Percentiles rank a stretch among this genome's conserved stretches.
Evolutionary conservation across 2,797 vertebrate genomes (phyloP).

Genomic region (Sarcoramphus papa): DNA sequence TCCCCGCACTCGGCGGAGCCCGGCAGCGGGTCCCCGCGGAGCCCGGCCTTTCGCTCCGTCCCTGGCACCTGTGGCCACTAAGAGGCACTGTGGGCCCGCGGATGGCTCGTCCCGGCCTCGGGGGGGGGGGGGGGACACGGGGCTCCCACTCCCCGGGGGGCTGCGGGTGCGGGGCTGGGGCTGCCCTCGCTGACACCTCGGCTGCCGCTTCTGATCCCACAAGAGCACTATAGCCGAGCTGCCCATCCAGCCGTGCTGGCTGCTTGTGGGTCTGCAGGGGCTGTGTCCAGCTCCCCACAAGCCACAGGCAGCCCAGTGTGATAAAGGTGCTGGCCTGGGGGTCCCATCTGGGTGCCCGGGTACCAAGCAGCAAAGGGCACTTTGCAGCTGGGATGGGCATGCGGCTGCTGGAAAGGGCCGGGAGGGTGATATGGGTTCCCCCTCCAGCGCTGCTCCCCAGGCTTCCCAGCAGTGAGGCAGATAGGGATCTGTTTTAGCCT

Average conservation of each 20-base stretch:
- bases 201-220: not conserved
- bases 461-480: not conserved
- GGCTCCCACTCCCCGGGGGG: not conserved
- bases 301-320: not conserved
- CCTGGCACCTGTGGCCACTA: not conserved
- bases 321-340: not conserved
- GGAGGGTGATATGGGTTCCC: not conserved
- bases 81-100: slow-evolving; percentile 17
- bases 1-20: no score
- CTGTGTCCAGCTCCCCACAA: not conserved
- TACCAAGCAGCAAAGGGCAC: not conserved
- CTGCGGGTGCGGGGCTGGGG: not conserved
- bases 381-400: not conserved
- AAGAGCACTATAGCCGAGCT: not conserved
- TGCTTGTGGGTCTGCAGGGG: not conserved
- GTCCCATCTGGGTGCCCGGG: not conserved
- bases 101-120: not conserved
- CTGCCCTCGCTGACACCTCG: not conserved
- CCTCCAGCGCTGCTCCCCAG: fast-evolving
- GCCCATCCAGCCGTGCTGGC: not conserved
- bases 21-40: not conserved
- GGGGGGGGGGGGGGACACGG: not conserved
- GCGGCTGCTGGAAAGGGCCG: not conserved
- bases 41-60: no score
- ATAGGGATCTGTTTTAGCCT: fast-evolving